A percentile compares a stretch with the other conserved stretches of the same genome.
These are phyloP conservation scores for Zapus hudsonius DNA, from an alignment of 2,113 vertebrate species.

Conservation along the genomic window DNA sequence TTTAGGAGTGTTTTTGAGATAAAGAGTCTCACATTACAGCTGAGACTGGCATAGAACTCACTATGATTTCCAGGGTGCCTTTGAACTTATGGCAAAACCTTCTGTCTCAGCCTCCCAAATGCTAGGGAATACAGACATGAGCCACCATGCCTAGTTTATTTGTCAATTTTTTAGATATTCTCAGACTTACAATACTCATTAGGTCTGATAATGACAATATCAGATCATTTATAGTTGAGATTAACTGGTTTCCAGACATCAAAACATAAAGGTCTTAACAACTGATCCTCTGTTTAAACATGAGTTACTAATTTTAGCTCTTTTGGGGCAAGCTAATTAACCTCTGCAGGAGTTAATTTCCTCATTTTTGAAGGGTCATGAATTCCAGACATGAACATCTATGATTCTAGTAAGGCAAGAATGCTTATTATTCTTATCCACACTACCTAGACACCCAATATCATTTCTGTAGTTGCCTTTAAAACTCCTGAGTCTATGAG, in stretches of 20 bases:
- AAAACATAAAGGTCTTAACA: slow-evolving; percentile 48
- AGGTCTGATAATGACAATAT: slow-evolving; percentile 26
- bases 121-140: background rate
- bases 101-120: background rate
- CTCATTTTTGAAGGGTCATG: slow-evolving; percentile 25
- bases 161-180: background rate
- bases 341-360: slow-evolving; percentile 62
- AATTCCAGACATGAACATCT: slow-evolving; percentile 44
- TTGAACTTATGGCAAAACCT: background rate
- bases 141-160: background rate
- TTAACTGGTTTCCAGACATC: slow-evolving; percentile 4
- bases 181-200: slow-evolving; percentile 40
- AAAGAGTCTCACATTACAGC: too few species aligned
- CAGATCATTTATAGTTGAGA: slow-evolving; percentile 39
- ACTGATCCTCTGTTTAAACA: slow-evolving; percentile 45
- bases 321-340: slow-evolving; percentile 67
- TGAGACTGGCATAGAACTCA: background rate
- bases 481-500: slow-evolving; percentile 5
- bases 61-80: background rate
- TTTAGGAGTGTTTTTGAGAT: background rate
- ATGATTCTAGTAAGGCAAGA: slow-evolving; percentile 42
- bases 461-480: background rate
- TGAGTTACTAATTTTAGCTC: slow-evolving; percentile 50
- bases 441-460: slow-evolving; percentile 12
- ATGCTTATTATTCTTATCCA: slow-evolving; percentile 48